A percentile compares a stretch with the other conserved stretches of the same genome.
Evolutionary conservation across 2,888 invertebrate species (phyloP).

Genomic region (Sceliomorpha sp.): DNA sequence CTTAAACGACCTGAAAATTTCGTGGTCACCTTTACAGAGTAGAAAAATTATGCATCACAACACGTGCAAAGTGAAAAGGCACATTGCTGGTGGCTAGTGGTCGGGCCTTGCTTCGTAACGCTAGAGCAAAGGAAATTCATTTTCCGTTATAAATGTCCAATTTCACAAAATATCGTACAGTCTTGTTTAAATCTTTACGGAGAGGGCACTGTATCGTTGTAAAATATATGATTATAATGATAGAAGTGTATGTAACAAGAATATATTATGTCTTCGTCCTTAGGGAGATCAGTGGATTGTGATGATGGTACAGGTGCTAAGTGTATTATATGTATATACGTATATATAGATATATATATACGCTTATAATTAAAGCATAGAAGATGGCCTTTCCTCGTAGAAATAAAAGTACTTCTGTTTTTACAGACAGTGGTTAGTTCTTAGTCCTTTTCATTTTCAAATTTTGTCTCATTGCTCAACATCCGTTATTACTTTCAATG

Average conservation of each 20-base stretch:
- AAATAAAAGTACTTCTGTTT: constrained; percentile 49
- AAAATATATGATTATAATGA: constrained; percentile 58
- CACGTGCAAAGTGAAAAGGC: no score
- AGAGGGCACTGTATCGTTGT: constrained; percentile 52
- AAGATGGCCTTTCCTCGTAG: constrained; percentile 37
- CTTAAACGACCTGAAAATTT: no score
- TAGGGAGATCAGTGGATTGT: constrained; percentile 63
- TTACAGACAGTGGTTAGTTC: constrained; percentile 37
- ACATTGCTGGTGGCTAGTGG: no score
- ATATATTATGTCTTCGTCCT: constrained; percentile 66
- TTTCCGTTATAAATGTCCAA: no score
- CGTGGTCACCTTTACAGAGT: no score
- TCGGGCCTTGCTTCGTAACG: no score
- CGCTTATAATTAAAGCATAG: constrained; percentile 42
- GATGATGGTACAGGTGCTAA: constrained; percentile 49
- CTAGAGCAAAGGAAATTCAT: no score
- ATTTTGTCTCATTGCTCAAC: no score
- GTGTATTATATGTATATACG: constrained; percentile 52
- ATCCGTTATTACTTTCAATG: no score
- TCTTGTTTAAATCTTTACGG: no score
- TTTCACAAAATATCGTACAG: no score
- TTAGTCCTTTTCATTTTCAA: constrained; percentile 8
- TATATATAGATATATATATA: constrained; percentile 23
- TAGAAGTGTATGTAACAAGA: constrained; percentile 68
- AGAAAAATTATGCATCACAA: no score